phyloP scores from a whole-genome alignment of 2,888 invertebrate species.

The Lycocerus yunnanus region DNA sequence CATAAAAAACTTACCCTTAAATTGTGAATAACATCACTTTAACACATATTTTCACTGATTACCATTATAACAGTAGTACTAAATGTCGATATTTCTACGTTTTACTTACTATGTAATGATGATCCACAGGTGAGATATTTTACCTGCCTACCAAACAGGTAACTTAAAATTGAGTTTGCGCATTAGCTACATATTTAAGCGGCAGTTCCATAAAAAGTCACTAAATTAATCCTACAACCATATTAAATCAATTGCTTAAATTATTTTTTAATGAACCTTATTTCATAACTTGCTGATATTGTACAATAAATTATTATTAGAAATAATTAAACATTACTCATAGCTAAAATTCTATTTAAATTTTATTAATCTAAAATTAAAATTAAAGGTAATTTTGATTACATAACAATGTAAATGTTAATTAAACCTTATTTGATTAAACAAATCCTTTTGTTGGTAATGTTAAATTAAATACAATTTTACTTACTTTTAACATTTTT shows the following conservation, averaged over 20 bases:
- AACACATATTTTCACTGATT: conserved; percentile 12
- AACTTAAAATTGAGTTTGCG: conserved; percentile 32
- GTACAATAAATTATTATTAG: not conserved
- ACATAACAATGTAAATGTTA: not conserved
- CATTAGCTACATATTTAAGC: conserved; percentile 11
- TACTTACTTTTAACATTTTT: no score
- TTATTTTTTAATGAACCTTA: not conserved
- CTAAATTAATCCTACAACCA: not conserved
- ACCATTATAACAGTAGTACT: conserved; percentile 24
- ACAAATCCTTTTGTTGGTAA: no score
- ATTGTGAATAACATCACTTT: conserved; percentile 12
- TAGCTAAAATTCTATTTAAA: not conserved
- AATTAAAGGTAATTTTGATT: not conserved
- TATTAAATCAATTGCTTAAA: not conserved
- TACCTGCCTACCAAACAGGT: conserved; percentile 33
- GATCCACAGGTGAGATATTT: conserved; percentile 33
- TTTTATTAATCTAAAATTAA: not conserved
- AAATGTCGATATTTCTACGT: conserved; percentile 22
- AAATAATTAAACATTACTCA: not conserved
- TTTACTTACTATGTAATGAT: conserved; percentile 25
- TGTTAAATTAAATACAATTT: no score
- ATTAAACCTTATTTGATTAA: not conserved
- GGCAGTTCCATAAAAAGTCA: conserved; percentile 5
- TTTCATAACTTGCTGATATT: not conserved
- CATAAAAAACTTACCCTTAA: conserved; percentile 8